These are phyloP conservation scores for Phlogophora meticulosa DNA, from an alignment of 2,888 invertebrate genomes.

Conservation along the genomic window DNA sequence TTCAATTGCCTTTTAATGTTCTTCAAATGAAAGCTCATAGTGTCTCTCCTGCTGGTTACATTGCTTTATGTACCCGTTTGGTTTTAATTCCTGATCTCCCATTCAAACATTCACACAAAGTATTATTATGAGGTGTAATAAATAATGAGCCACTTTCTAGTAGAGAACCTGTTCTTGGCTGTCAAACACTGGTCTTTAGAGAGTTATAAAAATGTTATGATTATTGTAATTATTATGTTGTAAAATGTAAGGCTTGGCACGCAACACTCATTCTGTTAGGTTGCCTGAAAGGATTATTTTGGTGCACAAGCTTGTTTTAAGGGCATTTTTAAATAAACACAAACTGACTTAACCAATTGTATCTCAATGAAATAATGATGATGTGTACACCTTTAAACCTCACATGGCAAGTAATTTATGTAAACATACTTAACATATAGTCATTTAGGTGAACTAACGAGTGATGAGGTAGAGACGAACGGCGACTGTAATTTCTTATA, in stretches of 20 bases:
- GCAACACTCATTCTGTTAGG: not conserved
- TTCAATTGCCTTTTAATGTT: not conserved
- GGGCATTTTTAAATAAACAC: not conserved
- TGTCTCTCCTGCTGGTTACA: too few species aligned
- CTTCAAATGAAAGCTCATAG: too few species aligned
- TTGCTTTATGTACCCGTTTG: not conserved
- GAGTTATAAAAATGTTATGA: slow-evolving; percentile 2
- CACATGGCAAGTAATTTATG: not conserved
- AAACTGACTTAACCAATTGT: not conserved
- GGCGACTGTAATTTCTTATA: slow-evolving; percentile 3
- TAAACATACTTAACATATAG: not conserved
- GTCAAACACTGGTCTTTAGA: not conserved
- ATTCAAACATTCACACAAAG: not conserved
- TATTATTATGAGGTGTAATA: not conserved
- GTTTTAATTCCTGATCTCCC: not conserved
- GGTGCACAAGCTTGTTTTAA: not conserved
- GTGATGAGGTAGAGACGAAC: not conserved
- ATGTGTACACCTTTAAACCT: not conserved
- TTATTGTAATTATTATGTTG: slow-evolving; percentile 3
- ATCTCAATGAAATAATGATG: not conserved
- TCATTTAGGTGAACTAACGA: too few species aligned
- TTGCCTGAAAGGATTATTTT: not conserved
- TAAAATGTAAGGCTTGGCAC: not conserved
- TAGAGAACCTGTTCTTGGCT: slow-evolving; percentile 8
- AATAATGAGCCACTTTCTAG: slow-evolving; percentile 23